A percentile compares a stretch with the other conserved stretches of the same genome.
Evolutionary conservation across 2,797 vertebrate species (phyloP).

Genomic region (Leptatherina wallacei): DNA sequence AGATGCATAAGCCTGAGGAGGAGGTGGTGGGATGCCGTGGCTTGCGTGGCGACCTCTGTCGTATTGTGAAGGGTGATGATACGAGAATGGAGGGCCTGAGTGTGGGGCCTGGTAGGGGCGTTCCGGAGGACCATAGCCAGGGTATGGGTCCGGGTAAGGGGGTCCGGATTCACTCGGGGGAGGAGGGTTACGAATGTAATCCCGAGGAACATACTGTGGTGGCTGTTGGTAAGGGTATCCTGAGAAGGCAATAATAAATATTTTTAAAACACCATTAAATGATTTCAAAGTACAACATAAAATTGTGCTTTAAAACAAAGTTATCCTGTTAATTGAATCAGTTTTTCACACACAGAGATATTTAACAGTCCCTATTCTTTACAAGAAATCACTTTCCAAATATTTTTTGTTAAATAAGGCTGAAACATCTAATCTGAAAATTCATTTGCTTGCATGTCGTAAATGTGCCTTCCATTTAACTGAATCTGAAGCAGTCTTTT

Average conservation of each 20-base stretch:
- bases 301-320: not conserved
- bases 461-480: not conserved
- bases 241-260: slow-evolving; percentile 56
- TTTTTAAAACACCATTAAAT: not conserved
- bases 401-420: too few relatives aligned
- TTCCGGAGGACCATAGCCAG: slow-evolving; percentile 87
- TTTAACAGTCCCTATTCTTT: too few relatives aligned
- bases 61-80: slow-evolving; percentile 88
- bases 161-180: slow-evolving; percentile 87
- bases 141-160: slow-evolving; percentile 90
- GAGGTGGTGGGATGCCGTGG: slow-evolving; percentile 86
- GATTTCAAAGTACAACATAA: not conserved
- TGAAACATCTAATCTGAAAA: not conserved
- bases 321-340: too few relatives aligned
- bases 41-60: slow-evolving; percentile 85
- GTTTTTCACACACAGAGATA: too few relatives aligned
- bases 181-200: slow-evolving; percentile 90
- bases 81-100: slow-evolving; percentile 88
- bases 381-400: too few relatives aligned
- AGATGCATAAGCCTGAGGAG: slow-evolving; percentile 87
- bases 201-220: slow-evolving; percentile 86
- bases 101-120: slow-evolving; percentile 88
- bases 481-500: too few relatives aligned
- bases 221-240: slow-evolving; percentile 92
- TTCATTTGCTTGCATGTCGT: not conserved